These are phyloP conservation scores for Aphrocallistes beatrix DNA, from an alignment of 37 sponge, comb jelly and placozoan species.

Conservation along the genomic window DNA sequence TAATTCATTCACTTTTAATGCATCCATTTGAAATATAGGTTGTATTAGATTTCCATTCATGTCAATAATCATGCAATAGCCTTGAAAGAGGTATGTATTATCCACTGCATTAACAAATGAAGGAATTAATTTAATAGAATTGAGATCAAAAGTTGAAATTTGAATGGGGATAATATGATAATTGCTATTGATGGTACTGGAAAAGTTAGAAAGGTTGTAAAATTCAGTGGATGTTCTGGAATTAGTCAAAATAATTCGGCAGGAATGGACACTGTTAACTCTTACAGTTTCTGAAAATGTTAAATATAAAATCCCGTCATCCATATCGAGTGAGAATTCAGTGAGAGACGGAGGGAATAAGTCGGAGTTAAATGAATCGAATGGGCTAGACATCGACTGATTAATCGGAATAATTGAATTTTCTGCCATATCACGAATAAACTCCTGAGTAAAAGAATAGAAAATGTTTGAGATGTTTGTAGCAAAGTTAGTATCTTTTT, in stretches of 20 bases:
- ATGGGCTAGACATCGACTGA: background rate
- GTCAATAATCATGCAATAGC: background rate
- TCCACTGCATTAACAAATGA: background rate
- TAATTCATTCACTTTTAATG: background rate
- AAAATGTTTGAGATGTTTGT: constrained; percentile 21
- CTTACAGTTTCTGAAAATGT: constrained; percentile 71
- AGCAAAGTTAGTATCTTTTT: constrained; percentile 41
- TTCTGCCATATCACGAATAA: background rate
- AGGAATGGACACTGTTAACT: constrained; percentile 31
- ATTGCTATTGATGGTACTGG: background rate
- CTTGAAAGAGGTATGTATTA: background rate
- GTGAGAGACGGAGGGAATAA: constrained; percentile 39
- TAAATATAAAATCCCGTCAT: constrained; percentile 32
- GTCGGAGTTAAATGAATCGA: constrained; percentile 30
- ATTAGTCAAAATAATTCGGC: constrained; percentile 26
- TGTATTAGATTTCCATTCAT: background rate
- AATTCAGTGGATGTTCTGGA: background rate
- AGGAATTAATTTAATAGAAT: background rate
- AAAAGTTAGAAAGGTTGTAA: background rate
- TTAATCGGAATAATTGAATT: background rate
- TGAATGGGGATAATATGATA: background rate
- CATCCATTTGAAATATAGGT: background rate
- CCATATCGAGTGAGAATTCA: constrained; percentile 45
- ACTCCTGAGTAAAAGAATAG: background rate
- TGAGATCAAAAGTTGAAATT: background rate